phyloP scores from a whole-genome alignment of 2,888 invertebrate genomes.

The Oligia fasciuncula region DNA sequence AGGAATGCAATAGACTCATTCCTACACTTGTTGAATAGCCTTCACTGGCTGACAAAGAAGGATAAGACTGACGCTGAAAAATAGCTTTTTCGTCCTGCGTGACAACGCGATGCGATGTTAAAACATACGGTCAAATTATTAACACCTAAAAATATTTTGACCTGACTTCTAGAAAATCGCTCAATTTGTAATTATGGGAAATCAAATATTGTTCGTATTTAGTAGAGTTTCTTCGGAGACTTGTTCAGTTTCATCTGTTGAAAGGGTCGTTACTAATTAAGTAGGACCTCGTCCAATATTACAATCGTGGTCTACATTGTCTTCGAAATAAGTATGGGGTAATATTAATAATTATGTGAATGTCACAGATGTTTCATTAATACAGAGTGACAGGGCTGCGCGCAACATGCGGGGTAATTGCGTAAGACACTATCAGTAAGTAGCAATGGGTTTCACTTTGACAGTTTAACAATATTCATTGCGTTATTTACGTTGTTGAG shows the following conservation, averaged over 20 bases:
- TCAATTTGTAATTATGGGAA: background rate
- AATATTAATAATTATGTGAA: background rate
- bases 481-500: too few species aligned
- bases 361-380: background rate
- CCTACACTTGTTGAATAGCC: slow-evolving; percentile 41
- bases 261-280: background rate
- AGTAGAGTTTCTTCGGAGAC: background rate
- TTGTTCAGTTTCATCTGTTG: background rate
- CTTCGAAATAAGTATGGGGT: background rate
- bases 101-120: slow-evolving; percentile 14
- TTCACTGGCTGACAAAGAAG: slow-evolving; percentile 37
- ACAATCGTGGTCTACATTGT: background rate
- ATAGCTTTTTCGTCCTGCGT: slow-evolving; percentile 36
- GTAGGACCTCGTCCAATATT: background rate
- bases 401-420: too few species aligned
- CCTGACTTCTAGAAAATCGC: background rate
- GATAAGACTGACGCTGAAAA: slow-evolving; percentile 44
- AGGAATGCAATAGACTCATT: slow-evolving; percentile 25
- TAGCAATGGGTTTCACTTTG: too few species aligned
- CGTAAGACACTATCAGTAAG: too few species aligned
- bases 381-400: too few species aligned
- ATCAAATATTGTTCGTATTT: background rate
- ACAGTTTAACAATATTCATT: too few species aligned
- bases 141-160: too few species aligned
- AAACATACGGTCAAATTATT: background rate